Percentiles rank a stretch among this genome's conserved stretches.
These are phyloP conservation scores for Corydoras sp. DNA, from an alignment of 2,113 vertebrate species.

Conservation along the genomic window DNA sequence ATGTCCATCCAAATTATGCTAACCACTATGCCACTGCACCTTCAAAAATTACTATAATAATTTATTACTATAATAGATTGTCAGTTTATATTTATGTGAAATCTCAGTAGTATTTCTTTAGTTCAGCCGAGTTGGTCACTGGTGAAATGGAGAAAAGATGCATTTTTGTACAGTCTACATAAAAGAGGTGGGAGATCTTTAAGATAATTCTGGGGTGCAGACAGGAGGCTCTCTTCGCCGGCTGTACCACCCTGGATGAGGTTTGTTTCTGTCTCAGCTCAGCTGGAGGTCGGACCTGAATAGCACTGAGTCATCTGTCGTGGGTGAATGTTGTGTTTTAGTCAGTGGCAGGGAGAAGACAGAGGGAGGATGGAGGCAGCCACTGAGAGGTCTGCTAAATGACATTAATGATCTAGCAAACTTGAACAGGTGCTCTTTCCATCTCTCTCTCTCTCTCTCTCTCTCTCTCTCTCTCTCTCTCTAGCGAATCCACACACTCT, in stretches of 20 bases:
- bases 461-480: not conserved
- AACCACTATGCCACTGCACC: too few species aligned
- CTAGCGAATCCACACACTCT: too few species aligned
- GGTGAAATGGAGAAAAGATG: not conserved
- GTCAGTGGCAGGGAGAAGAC: constrained; percentile 15
- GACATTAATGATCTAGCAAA: too few species aligned
- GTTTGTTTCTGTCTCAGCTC: constrained; percentile 13
- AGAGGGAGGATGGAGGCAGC: not conserved
- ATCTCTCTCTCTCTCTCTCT: not conserved
- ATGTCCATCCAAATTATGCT: too few species aligned
- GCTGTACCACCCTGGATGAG: not conserved
- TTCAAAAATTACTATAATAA: too few species aligned
- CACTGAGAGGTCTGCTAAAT: constrained; percentile 15
- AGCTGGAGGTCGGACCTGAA: constrained; percentile 28
- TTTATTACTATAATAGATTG: too few species aligned
- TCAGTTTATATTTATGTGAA: too few species aligned
- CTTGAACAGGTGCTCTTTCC: not conserved
- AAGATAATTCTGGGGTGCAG: constrained; percentile 1
- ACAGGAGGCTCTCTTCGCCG: constrained; percentile 7
- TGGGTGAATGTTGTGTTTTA: constrained; percentile 34
- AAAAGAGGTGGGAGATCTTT: not conserved
- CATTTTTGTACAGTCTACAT: constrained; percentile 14
- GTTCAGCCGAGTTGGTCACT: too few species aligned
- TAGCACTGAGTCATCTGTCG: constrained; percentile 28
- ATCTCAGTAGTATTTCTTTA: too few species aligned